Base-by-base conservation (phyloP, 2,888 invertebrate species). In the Drosophila mimetica region DNA sequence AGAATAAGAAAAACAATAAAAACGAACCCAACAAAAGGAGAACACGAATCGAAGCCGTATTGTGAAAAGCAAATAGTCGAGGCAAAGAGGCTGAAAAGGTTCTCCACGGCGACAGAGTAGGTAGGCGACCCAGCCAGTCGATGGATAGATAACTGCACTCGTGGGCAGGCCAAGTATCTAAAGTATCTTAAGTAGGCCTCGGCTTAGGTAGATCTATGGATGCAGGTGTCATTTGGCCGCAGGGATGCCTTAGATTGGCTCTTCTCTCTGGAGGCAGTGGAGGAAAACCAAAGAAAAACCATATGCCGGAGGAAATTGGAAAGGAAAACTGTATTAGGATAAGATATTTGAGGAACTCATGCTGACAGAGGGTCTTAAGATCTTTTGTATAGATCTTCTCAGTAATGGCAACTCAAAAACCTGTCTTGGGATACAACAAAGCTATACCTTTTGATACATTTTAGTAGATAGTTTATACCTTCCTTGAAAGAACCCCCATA, bases 41-140 rank as follows among this genome's bases (percentile, higher is more conserved):
- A 55, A 71, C 65, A 72, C 48, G 64, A 47, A 48, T 64, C 64
- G 57, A 72, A 57, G 71, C 76, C 64, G 79, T 76, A 79, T 87
- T 87, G 87, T 87, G 87, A 87, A 87, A 87, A 81, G 82, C 86
- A 82, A 82, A 82, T 84, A 82, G 81, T 83, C 80, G 71, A 64
- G 73, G 84, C 77, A 52, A 58, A 66, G 59, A 72, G 67, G 55
- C 74, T 36, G 52, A 55, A 73, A 67, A 74, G 72, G 60, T 65
- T 54, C 54, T 42, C 55, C 54, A 9, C 34, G 30, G 37, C 51
- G 69, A 32, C n/a, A 28, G 42, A 22, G n/a, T 41, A 57, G 55
- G 58, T 50, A 58, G 59, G 55, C 57, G 57, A 36, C 57, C 11
- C 41, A 22, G 2, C 44, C 25, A 14, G 9, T 67, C 77, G 53